Conservation (phyloP, 2,888 invertebrate species). For the Platycheirus rosarum region DNA sequence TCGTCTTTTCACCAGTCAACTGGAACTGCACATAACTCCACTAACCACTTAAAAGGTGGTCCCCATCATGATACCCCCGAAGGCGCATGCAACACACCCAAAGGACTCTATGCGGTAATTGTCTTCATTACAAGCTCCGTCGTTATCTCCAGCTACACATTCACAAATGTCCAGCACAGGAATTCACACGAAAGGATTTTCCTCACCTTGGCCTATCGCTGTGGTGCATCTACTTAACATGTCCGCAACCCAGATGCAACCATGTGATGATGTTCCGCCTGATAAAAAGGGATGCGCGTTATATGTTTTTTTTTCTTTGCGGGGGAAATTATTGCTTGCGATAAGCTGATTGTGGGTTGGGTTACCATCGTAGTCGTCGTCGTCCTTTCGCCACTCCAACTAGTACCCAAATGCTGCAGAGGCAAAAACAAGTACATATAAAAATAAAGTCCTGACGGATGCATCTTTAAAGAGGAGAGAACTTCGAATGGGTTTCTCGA, state of each 20-base stretch:
- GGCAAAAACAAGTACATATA: no score
- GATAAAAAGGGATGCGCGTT: slow-evolving; percentile 64
- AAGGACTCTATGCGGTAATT: slow-evolving; percentile 64
- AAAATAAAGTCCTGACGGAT: slow-evolving; percentile 46
- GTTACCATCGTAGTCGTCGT: slow-evolving; percentile 54
- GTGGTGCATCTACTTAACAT: slow-evolving; percentile 68
- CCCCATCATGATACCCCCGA: slow-evolving; percentile 5
- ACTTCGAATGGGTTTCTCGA: not conserved
- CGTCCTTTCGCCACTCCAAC: slow-evolving; percentile 38
- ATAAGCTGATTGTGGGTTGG: slow-evolving; percentile 74
- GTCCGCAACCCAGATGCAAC: slow-evolving; percentile 67
- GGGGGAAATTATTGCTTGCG: slow-evolving; percentile 70
- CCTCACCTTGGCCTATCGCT: slow-evolving; percentile 55
- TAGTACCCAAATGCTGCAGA: slow-evolving; percentile 34
- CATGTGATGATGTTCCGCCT: slow-evolving; percentile 67
- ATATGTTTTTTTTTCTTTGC: slow-evolving; percentile 29
- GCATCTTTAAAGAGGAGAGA: slow-evolving; percentile 22
- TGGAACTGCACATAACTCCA: no score
- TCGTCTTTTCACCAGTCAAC: no score
- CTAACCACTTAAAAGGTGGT: slow-evolving; percentile 17
- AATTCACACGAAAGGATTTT: slow-evolving; percentile 60
- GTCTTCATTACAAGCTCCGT: slow-evolving; percentile 69
- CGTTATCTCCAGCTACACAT: slow-evolving; percentile 57
- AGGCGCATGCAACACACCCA: slow-evolving; percentile 34
- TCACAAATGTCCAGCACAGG: slow-evolving; percentile 52